phyloP scores from a whole-genome alignment of 2,113 vertebrate genomes.

The Larimichthys crocea region DNA sequence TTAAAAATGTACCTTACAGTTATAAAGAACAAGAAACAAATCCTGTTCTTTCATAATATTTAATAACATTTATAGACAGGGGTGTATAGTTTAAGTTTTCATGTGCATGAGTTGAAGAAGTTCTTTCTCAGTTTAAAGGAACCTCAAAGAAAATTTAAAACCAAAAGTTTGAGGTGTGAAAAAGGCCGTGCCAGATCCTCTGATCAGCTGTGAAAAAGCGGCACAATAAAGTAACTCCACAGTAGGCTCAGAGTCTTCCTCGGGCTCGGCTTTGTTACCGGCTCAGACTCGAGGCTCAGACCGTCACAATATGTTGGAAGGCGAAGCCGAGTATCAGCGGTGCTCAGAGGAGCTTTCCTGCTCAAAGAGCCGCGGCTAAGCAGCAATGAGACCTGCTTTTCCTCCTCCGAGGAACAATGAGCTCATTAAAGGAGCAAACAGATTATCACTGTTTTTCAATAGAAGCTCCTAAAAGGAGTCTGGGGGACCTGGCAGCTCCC shows the following conservation, averaged over 20 bases:
- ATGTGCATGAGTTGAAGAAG: neutral
- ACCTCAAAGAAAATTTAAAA: neutral
- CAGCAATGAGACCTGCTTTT: slow-evolving; percentile 76
- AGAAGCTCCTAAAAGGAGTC: slow-evolving; percentile 55
- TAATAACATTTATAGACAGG: neutral
- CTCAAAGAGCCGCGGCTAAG: slow-evolving; percentile 73
- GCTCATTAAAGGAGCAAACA: slow-evolving; percentile 85
- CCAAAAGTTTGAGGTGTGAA: slow-evolving; percentile 6
- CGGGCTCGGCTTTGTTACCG: slow-evolving; percentile 50
- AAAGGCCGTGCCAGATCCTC: slow-evolving; percentile 24
- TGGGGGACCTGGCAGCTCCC: slow-evolving; percentile 65
- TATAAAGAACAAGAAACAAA: neutral
- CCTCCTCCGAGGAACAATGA: slow-evolving; percentile 77
- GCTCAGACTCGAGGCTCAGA: slow-evolving; percentile 66
- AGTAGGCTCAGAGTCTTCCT: slow-evolving; percentile 53
- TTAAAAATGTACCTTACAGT: neutral
- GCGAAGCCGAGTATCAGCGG: slow-evolving; percentile 63
- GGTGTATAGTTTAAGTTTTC: neutral
- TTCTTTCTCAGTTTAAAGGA: neutral
- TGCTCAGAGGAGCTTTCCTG: slow-evolving; percentile 77
- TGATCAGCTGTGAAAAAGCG: slow-evolving; percentile 35
- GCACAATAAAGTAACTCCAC: slow-evolving; percentile 38
- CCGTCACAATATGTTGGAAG: slow-evolving; percentile 56
- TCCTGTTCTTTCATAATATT: neutral
- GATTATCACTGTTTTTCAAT: slow-evolving; percentile 78